Conservation (phyloP, 1,140 invertebrate genomes). For the Stratiolaelaps scimitus region DNA sequence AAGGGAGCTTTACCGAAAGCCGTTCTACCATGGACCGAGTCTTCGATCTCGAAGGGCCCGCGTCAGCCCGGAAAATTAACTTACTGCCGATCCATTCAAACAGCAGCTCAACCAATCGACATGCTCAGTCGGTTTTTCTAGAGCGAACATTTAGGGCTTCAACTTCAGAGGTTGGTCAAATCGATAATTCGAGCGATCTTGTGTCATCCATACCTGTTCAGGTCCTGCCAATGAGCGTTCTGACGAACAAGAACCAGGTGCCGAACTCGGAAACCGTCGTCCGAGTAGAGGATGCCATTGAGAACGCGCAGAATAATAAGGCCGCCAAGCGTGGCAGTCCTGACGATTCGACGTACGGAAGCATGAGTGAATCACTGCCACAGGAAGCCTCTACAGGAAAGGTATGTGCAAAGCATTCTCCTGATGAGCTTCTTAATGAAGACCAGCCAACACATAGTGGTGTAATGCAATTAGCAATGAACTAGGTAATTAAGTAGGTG, state of each 20-base stretch:
- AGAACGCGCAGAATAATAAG: not conserved
- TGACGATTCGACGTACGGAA: conserved; percentile 21
- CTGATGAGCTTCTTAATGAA: too few species aligned
- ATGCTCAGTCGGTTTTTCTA: too few species aligned
- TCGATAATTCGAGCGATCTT: not conserved
- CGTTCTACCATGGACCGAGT: too few species aligned
- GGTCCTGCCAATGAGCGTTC: conserved; percentile 15
- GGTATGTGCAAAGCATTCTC: too few species aligned
- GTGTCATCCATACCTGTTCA: not conserved
- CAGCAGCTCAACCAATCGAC: too few species aligned
- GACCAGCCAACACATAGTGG: not conserved
- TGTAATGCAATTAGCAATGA: too few species aligned
- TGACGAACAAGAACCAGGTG: not conserved
- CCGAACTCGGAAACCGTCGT: conserved; percentile 8
- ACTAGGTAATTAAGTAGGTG: too few species aligned
- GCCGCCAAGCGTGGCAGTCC: not conserved
- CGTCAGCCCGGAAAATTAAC: too few species aligned
- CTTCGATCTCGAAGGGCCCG: too few species aligned
- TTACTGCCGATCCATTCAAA: too few species aligned
- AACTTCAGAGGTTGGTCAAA: not conserved
- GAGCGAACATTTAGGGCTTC: not conserved
- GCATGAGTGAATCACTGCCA: conserved; percentile 9
- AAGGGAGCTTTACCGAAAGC: too few species aligned
- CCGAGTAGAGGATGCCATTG: conserved; percentile 13
- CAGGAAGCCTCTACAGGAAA: conserved; percentile 1